Evolutionary conservation across 2,888 invertebrate species (phyloP), one percentile per base, ranked within the genome.

Genomic region (Endotricha flammealis): DNA sequence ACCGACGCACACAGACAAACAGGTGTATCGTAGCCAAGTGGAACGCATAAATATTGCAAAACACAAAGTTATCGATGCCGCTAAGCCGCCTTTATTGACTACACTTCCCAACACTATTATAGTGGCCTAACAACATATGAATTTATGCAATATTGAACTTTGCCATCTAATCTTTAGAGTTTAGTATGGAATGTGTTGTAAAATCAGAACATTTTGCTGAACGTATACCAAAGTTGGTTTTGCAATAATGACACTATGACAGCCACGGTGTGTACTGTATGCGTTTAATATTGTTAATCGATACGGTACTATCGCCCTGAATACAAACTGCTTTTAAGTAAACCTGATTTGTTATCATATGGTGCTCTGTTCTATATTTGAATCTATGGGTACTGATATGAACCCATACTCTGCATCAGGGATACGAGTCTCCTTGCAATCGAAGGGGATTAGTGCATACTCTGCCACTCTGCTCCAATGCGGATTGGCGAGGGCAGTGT

Each of bases 1-100:
- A 42, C 35, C 40, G 29, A 46, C 43, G 36, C 55, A 49, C 48
- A 63, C 64, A 62, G 56, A 62, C 63, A 66, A 63, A 70, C 73
- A 76, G 70, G 71, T 71, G 68, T 66, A 53, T 41, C 47, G 53
- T n/a, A 66, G 72, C 73, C 76, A 77, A 80, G 68, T 76, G 65
- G 67, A 71, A 65, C 65, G 64, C 73, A 76, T 78, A 77, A 81
- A 79, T 73, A 78, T 69, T 53, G 67, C 72, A 76, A 72, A 80
- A 79, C 70, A 73, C 78, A 79, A 78, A 81, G 79, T 83, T 81
- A 81, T 79, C 77, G 82, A 79, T 72, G 64, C 74, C 67, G 65
- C 76, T 81, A 82, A 82, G 81, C 78, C 71, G 66, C 69, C 65
- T 78, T 72, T 78, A 82, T 82, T 77, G 78, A 81, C 78, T 76